Evolutionary conservation across 2,797 vertebrate species (phyloP), one percentile per base, ranked within the genome.

Genomic region (Alfaro cultratus): DNA sequence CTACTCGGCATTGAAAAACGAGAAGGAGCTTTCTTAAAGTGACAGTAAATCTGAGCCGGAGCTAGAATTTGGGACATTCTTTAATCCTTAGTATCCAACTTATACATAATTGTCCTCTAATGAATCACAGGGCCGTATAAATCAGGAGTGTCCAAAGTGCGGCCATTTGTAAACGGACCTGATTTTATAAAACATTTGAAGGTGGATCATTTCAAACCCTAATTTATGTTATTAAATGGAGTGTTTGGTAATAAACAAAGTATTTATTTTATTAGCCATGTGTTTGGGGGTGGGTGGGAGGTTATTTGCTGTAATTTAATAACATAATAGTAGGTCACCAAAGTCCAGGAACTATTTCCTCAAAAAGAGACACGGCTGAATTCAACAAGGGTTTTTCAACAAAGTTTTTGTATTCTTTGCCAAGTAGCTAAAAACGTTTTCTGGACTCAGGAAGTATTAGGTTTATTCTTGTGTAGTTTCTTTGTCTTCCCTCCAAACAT

Each of bases 1-100:
- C 41, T 4, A 15, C 80, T 83, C 71, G 0, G 55, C 41, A 2
- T 36, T 0, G 29, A 76, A 21, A 2, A n/a, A 23, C 23, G 53
- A n/a, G 53, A 10, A n/a, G n/a, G 29, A 12, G 11, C 16, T 53
- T 11, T 51, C 62, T 75, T 81, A 75, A 79, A 76, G 75, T 7
- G 55, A 62, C 1, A 76, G 3, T 6, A 34, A 39, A 3, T 4
- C 4, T 39, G 10, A 55, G 15, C 29, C 8, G 11, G 29, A 16
- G 10, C 5, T 9, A 16, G 6, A 1, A 26, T 31, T 31, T 13
- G 2, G 18, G 5, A 36, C 2, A 1, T 45, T 34, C n/a, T n/a
- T n/a, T n/a, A n/a, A n/a, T n/a, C n/a, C n/a, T 11, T 18, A 29
- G 11, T 41, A 16, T 15, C 13, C 9, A 39, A 9, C 10, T 43